These are phyloP conservation scores for Scartelaos histophorus DNA, from an alignment of 2,113 vertebrate genomes.

Conservation along the genomic window DNA sequence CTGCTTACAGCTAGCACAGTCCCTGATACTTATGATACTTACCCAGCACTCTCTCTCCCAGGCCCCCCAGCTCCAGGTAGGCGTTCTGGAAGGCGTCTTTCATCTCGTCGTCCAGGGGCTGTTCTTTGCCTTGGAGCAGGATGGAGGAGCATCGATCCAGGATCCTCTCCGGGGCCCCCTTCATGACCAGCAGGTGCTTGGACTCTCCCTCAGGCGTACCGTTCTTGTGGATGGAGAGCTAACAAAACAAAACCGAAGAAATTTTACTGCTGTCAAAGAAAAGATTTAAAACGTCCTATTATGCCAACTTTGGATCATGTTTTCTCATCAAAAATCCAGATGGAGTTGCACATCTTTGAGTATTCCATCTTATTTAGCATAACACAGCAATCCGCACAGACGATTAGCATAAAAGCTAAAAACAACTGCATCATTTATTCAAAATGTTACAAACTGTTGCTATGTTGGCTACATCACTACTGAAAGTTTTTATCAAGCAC, in stretches of 20 bases:
- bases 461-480: too few relatives aligned
- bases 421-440: too few relatives aligned
- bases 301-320: neutral
- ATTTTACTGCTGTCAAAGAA: neutral
- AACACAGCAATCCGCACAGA: too few relatives aligned
- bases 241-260: neutral
- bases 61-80: conserved; percentile 89
- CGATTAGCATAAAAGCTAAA: too few relatives aligned
- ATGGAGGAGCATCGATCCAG: conserved; percentile 90
- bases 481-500: too few relatives aligned
- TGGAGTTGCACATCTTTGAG: neutral
- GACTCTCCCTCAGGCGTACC: conserved; percentile 45
- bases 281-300: neutral
- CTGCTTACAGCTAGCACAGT: neutral
- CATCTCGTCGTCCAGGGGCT: conserved; percentile 87
- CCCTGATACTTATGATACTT: conserved; percentile 18
- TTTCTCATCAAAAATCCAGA: neutral
- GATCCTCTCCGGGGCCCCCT: conserved; percentile 90
- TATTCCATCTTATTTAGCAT: too few relatives aligned
- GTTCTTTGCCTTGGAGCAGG: conserved; percentile 86
- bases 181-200: conserved; percentile 89
- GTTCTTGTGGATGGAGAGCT: conserved; percentile 90
- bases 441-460: too few relatives aligned
- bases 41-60: conserved; percentile 90
- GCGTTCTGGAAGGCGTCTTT: conserved; percentile 92